phyloP scores from a whole-genome alignment of 2,113 vertebrate species.

The Donacobius atricapilla region DNA sequence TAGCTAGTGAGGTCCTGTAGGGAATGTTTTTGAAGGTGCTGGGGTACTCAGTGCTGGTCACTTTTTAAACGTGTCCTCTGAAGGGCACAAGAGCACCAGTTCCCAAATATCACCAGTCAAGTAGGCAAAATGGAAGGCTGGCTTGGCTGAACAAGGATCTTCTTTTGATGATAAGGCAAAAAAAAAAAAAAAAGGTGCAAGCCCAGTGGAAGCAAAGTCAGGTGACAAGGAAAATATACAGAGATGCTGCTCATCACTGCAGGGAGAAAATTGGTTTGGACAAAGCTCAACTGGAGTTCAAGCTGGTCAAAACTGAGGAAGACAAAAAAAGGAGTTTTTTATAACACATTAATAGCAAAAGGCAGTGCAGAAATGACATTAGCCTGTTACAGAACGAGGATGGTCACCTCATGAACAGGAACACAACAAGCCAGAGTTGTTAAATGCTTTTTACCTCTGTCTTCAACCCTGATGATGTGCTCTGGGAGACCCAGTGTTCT shows the following conservation, averaged over 20 bases:
- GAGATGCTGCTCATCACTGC: neutral
- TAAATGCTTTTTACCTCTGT: neutral
- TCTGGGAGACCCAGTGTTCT: neutral
- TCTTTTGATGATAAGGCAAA: neutral
- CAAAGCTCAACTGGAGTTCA: neutral
- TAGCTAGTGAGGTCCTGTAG: neutral
- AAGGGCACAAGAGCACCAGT: neutral
- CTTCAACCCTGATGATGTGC: neutral
- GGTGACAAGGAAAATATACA: neutral
- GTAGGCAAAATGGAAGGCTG: neutral
- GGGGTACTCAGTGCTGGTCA: neutral
- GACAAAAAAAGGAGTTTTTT: neutral
- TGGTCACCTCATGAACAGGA: neutral
- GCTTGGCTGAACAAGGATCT: neutral
- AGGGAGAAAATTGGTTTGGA: neutral
- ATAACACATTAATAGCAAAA: neutral
- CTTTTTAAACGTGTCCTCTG: accelerated
- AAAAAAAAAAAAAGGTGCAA: neutral
- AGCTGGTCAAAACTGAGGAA: neutral
- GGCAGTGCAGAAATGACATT: too few species aligned
- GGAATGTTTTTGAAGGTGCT: neutral
- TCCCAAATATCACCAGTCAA: neutral
- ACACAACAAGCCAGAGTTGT: neutral
- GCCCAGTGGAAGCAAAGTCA: neutral
- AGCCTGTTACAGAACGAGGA: neutral